Conservation (phyloP, 2,797 vertebrate species). For the Siniperca undulata region DNA sequence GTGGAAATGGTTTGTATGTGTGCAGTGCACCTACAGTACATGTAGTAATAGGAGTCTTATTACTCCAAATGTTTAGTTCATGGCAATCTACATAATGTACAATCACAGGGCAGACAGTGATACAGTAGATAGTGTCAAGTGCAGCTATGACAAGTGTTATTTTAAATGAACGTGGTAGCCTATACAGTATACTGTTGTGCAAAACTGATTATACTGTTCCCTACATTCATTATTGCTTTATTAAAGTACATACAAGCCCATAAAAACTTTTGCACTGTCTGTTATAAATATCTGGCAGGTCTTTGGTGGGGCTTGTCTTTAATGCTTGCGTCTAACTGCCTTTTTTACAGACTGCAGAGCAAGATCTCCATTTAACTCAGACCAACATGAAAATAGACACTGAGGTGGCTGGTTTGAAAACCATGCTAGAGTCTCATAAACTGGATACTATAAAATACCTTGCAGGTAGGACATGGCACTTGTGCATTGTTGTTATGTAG, state of each 20-base stretch:
- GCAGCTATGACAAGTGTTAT: not conserved
- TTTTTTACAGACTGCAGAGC: conserved; percentile 88
- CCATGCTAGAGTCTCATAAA: conserved; percentile 96
- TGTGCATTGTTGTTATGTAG: not conserved
- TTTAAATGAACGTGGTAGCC: not conserved
- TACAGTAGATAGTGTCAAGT: not conserved
- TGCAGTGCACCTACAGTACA: not conserved
- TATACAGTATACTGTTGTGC: not conserved
- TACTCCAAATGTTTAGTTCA: not conserved
- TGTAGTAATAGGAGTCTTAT: not conserved
- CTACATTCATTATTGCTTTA: not conserved
- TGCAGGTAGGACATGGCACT: conserved; percentile 88
- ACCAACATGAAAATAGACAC: conserved; percentile 96
- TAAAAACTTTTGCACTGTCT: not conserved
- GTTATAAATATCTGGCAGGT: not conserved
- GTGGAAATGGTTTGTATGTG: conserved; percentile 93
- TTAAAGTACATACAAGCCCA: not conserved
- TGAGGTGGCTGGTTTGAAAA: conserved; percentile 96
- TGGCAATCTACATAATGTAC: not conserved
- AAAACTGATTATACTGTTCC: not conserved
- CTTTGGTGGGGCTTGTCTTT: not conserved
- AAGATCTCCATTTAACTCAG: conserved; percentile 91
- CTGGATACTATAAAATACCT: conserved; percentile 98
- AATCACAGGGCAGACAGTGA: not conserved
- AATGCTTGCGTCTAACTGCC: not conserved